phyloP scores from a whole-genome alignment of 2,888 invertebrate genomes.

The Amphipyra berbera region DNA sequence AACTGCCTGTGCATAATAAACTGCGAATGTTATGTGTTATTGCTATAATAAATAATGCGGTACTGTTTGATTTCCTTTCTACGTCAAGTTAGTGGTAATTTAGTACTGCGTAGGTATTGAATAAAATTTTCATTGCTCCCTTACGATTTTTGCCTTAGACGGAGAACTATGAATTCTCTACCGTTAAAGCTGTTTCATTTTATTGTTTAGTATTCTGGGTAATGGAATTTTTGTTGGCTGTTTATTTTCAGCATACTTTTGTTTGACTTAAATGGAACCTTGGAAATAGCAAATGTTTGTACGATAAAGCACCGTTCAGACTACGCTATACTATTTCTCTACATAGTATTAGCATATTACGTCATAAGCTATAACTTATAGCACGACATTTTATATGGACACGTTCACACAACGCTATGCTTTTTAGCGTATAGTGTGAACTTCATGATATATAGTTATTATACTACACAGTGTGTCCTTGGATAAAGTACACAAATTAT shows the following conservation, averaged over 20 bases:
- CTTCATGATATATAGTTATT: too few species aligned
- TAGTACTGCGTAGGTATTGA: constrained; percentile 13
- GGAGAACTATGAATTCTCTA: constrained; percentile 11
- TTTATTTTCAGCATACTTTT: background rate
- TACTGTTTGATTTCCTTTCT: constrained; percentile 25
- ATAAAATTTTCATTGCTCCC: constrained; percentile 26
- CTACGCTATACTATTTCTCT: too few species aligned
- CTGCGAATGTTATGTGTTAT: constrained; percentile 25
- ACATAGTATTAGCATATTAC: too few species aligned
- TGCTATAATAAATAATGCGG: constrained; percentile 38
- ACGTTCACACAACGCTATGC: too few species aligned
- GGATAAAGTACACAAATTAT: too few species aligned
- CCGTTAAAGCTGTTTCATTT: constrained; percentile 10
- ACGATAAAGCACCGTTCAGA: too few species aligned
- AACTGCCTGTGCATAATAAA: constrained; percentile 24
- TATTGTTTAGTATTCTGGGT: background rate
- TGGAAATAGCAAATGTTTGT: too few species aligned
- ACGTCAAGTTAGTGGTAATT: constrained; percentile 1
- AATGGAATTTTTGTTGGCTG: constrained; percentile 3
- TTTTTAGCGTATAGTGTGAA: too few species aligned
- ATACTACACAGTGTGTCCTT: too few species aligned
- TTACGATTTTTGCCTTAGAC: constrained; percentile 9
- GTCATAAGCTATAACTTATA: too few species aligned
- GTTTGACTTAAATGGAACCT: background rate
- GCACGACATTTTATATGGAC: too few species aligned